Conservation (phyloP, 2,888 invertebrate genomes). For the Drepanosiphum platanoidis region DNA sequence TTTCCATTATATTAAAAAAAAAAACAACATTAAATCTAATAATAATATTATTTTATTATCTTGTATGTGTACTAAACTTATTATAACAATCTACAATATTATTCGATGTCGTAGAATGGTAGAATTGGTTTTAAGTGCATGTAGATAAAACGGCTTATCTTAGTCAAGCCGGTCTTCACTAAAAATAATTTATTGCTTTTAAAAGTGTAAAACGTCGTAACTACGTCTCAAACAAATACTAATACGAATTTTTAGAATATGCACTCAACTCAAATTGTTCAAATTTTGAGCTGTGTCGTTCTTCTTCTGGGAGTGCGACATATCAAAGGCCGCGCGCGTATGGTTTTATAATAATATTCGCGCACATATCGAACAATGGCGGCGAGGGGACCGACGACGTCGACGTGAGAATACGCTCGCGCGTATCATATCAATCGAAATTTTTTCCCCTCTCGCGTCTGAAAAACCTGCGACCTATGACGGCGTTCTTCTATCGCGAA, state of each 20-base stretch:
- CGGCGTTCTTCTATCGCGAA: too few species aligned
- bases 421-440: too few species aligned
- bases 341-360: too few species aligned
- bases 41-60: conserved; percentile 18
- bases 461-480: too few species aligned
- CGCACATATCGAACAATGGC: too few species aligned
- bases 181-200: conserved; percentile 13
- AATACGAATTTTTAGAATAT: conserved; percentile 30
- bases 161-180: not conserved
- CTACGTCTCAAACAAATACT: conserved; percentile 8
- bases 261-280: conserved; percentile 18
- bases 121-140: not conserved
- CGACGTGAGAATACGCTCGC: too few species aligned
- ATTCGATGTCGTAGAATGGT: not conserved
- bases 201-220: conserved; percentile 8
- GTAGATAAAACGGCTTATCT: conserved; percentile 9
- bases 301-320: conserved; percentile 17
- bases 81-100: conserved; percentile 5
- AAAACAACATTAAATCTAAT: conserved; percentile 3
- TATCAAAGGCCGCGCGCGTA: too few species aligned
- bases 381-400: too few species aligned
- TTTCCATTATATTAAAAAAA: conserved; percentile 34
- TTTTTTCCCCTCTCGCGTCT: too few species aligned
- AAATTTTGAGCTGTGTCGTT: conserved; percentile 30
- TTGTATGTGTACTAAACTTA: conserved; percentile 9